Evolutionary conservation across 2,797 vertebrate species (phyloP), one percentile per base, ranked within the genome.

Genomic region (Lithobates pipiens): DNA sequence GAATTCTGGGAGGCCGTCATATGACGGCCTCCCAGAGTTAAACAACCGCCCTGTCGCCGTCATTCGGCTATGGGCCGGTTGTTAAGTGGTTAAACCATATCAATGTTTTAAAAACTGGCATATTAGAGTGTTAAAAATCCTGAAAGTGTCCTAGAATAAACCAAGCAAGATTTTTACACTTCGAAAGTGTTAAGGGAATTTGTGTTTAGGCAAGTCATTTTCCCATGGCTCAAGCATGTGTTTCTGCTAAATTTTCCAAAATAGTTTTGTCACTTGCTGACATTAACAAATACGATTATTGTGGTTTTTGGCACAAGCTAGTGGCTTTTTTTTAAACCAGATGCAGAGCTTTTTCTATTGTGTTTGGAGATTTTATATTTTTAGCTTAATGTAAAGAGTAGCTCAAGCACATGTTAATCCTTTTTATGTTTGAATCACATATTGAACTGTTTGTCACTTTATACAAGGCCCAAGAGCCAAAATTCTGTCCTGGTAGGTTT

Each of bases 361-460:
- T 81, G 68, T 16, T 32, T 29, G 39, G 39, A 46, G 50, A 10
- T 69, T 36, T 80, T 71, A 25, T 71, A 34, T 68, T 36, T 71
- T 36, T 57, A 16, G 44, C 3, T 54, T 71, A 61, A 39, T 57
- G 61, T 10, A 63, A 81, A 80, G 18, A 16, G 29, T 39, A 63
- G 44, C 39, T 23, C 5, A 13, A 72, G 69, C 79, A 81, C 54
- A 81, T 81, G 79, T 81, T 36, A 69, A 73, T 57, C 50, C 36
- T 18, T 81, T 81, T 72, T 81, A 73, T 8, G 63, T 81, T 81
- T 63, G 15, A 39, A 50, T 72, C 78, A 50, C 78, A 80, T 71
- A 80, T 80, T 71, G 79, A 81, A 72, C 46, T 61, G 27, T 73
- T 81, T 81, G 79, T 81, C 50, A 81, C 50, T 25, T 81, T 81